Percentiles rank a stretch among this genome's conserved stretches.
Conservation (phyloP, 2,888 invertebrate genomes). For the Balanococcus diminutus region DNA sequence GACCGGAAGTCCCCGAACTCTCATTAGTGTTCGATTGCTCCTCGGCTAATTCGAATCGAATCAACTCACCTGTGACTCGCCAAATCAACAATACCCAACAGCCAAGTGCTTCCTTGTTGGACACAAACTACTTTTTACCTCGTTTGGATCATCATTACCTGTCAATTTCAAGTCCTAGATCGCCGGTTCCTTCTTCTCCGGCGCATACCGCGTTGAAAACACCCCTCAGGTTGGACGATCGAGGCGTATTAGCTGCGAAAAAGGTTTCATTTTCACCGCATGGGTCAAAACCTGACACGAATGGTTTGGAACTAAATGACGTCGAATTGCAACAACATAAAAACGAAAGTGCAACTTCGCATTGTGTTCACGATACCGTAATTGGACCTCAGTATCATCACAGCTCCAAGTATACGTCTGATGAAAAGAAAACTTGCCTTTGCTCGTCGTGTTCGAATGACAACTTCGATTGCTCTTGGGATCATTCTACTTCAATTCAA, state of each 20-base stretch:
- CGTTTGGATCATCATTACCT: neutral
- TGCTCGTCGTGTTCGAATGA: neutral
- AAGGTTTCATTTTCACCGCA: constrained; percentile 25
- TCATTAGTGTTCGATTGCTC: constrained; percentile 56
- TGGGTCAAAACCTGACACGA: neutral
- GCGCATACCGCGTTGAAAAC: neutral
- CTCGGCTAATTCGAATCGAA: neutral
- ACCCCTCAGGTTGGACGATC: neutral
- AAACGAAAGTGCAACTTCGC: neutral
- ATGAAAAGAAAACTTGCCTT: neutral
- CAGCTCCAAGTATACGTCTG: neutral
- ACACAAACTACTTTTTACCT: neutral
- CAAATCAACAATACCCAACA: neutral
- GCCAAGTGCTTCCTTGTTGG: neutral
- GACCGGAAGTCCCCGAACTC: constrained; percentile 56
- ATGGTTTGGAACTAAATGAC: neutral
- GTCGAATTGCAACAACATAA: neutral
- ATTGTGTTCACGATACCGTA: neutral
- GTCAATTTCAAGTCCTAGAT: neutral
- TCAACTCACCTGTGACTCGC: neutral
- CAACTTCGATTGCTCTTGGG: neutral
- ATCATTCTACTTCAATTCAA: neutral
- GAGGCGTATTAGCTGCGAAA: neutral
- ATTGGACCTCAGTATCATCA: neutral
- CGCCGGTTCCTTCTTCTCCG: neutral